Base-by-base conservation (phyloP, 2,113 vertebrate species). In the Catharus bicknelli region DNA sequence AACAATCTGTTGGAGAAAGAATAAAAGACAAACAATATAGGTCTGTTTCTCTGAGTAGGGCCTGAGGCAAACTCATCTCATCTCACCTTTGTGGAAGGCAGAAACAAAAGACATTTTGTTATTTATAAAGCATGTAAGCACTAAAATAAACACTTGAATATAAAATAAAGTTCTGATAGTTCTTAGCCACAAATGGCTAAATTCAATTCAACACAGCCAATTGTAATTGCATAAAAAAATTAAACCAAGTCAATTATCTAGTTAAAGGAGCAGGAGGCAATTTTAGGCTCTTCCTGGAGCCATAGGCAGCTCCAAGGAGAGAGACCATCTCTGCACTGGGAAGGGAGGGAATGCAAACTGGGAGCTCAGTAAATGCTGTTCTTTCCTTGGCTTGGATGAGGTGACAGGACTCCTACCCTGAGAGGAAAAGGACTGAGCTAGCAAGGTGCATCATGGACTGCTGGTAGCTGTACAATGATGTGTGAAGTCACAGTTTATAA, bases 281-380 rank as follows among this genome's bases (percentile, higher is more conserved):
- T 57, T 87, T 78, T 25, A 72, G 48, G 55, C 55, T 63, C 53
- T 55, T 59, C 30, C 27, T 48, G 22, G 48, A 40, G 21, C 20
- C 1, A 2, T 8, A 21, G 57, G 25, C 16, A 68, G 38, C n/a
- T 72, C 30, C 45, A 61, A 30, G 5, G 27, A 15, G 13, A 53
- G 11, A 11, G 20, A 36, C 3, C 1, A 4, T 10, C 13, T 62
- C 26, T 16, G 20, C 62, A 1, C 7, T 64, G 54, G n/a, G 36
- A 36, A 38, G 25, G 30, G 54, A 32, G 19, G 19, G 17, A 58
- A 54, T 3, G 2, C 5, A 54, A 81, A 16, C 22, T 17, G 29
- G 5, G 4, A 13, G 25, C 7, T 50, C 40, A 58, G n/a, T 26
- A 63, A 89, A 42, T 58, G 73, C 29, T 84, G 59, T 27, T 45